These are phyloP conservation scores for Polydrusus cervinus DNA, from an alignment of 2,888 invertebrate genomes.

Conservation along the genomic window DNA sequence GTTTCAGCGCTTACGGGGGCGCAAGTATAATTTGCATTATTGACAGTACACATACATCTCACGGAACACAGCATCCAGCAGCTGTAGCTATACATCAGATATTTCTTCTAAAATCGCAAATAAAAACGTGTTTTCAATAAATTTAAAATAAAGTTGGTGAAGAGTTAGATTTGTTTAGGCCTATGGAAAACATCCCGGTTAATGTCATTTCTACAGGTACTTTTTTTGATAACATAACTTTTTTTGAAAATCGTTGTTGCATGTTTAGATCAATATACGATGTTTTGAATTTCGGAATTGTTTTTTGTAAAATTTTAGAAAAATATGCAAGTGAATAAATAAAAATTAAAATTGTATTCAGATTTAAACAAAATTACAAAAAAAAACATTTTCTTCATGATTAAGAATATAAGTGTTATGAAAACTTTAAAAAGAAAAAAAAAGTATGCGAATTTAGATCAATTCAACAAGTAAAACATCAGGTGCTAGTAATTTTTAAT, in stretches of 20 bases:
- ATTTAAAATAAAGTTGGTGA: not conserved
- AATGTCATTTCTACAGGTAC: constrained; percentile 13
- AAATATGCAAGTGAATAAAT: not conserved
- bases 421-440: no score
- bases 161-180: not conserved
- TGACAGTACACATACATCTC: not conserved
- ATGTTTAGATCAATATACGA: not conserved
- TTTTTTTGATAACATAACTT: not conserved
- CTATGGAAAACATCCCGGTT: constrained; percentile 14
- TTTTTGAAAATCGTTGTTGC: not conserved
- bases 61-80: constrained; percentile 10
- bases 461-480: no score
- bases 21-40: constrained; percentile 13
- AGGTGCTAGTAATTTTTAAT: no score
- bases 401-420: no score
- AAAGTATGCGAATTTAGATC: no score
- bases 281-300: not conserved
- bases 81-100: not conserved
- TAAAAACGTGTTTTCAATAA: not conserved
- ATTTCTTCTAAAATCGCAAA: not conserved
- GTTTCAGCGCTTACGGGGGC: not conserved
- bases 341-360: no score
- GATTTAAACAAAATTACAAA: not conserved
- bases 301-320: not conserved
- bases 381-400: not conserved